phyloP scores from a whole-genome alignment of 2,888 invertebrate genomes.

The Dicyrtoma fusca region DNA sequence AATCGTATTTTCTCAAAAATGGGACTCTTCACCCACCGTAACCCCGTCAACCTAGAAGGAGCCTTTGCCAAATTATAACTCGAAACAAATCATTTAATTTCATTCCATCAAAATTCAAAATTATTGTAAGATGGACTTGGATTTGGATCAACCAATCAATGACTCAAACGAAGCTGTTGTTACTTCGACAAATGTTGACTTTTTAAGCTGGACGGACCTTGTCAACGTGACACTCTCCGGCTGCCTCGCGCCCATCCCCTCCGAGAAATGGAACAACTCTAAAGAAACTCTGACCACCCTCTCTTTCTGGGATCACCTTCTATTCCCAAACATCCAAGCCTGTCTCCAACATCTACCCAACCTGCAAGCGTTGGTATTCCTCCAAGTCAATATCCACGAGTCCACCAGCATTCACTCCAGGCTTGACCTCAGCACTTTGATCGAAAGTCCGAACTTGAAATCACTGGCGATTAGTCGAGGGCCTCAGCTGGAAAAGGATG shows the following conservation, averaged over 20 bases:
- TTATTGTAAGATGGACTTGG: no score
- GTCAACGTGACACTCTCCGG: conserved; percentile 15
- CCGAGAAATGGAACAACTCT: neutral
- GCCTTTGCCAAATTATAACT: neutral
- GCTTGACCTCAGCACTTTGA: neutral
- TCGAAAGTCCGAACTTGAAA: neutral
- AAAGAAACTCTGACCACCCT: conserved; percentile 14
- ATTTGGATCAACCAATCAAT: neutral
- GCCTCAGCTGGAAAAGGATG: conserved; percentile 17
- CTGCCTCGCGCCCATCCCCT: neutral
- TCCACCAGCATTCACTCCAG: neutral
- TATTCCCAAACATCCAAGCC: conserved; percentile 7
- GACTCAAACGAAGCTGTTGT: neutral
- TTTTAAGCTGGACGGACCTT: conserved; percentile 3
- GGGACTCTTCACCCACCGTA: no score
- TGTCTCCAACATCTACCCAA: conserved; percentile 16
- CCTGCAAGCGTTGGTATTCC: neutral
- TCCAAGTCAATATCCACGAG: neutral
- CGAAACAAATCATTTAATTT: no score
- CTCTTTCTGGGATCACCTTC: conserved; percentile 1
- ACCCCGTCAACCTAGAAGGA: no score
- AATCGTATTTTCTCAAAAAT: no score
- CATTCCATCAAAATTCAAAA: no score
- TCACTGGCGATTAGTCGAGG: neutral
- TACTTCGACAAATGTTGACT: neutral